Evolutionary conservation across 2,797 vertebrate species (phyloP).

Genomic region (Anabas testudineus): DNA sequence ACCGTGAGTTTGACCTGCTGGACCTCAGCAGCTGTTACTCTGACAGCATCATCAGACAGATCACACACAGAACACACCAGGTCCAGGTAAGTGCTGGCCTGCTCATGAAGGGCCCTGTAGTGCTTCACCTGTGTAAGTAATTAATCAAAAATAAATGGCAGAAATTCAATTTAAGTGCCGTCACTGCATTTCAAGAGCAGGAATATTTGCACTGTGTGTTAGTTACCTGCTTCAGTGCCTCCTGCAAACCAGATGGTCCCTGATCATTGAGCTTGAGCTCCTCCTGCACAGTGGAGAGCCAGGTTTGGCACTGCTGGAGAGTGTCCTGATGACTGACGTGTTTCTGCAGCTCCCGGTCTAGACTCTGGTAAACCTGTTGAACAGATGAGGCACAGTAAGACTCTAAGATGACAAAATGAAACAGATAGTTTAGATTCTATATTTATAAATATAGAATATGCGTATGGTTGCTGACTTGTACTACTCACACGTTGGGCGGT

Average conservation of each 20-base stretch:
- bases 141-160: neutral
- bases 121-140: slow-evolving; percentile 88
- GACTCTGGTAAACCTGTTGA: slow-evolving; percentile 93
- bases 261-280: slow-evolving; percentile 87
- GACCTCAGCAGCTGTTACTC: slow-evolving; percentile 90
- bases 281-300: slow-evolving; percentile 90
- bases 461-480: neutral
- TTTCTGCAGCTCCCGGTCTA: slow-evolving; percentile 96
- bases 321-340: slow-evolving; percentile 95
- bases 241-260: slow-evolving; percentile 89
- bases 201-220: neutral
- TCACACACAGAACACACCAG: slow-evolving; percentile 96
- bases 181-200: neutral
- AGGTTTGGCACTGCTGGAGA: slow-evolving; percentile 93
- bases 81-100: slow-evolving; percentile 96
- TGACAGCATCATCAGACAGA: slow-evolving; percentile 91
- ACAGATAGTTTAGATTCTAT: no score
- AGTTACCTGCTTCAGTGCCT: slow-evolving; percentile 92
- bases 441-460: no score
- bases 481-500: slow-evolving; percentile 93
- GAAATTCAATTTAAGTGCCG: neutral
- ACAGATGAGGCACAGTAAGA: neutral
- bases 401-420: no score
- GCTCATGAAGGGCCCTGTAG: slow-evolving; percentile 94
- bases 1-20: slow-evolving; percentile 95